Percentiles rank a stretch among this genome's conserved stretches.
phyloP scores from a whole-genome alignment of 2,888 invertebrate species.

The Drosophila longiperda region DNA sequence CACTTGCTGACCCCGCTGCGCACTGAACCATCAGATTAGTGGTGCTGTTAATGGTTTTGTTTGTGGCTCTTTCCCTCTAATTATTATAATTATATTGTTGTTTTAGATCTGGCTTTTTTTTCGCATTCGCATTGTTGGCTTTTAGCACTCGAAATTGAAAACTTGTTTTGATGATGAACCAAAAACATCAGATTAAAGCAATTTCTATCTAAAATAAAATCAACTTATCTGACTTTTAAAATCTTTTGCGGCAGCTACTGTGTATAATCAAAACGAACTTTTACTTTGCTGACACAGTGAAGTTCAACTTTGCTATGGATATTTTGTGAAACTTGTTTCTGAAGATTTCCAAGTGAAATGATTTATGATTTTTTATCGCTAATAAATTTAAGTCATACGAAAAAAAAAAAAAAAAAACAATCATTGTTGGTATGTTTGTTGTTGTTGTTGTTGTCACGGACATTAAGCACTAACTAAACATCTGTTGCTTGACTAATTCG shows the following conservation, averaged over 20 bases:
- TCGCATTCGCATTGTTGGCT: constrained; percentile 25
- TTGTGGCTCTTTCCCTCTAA: constrained; percentile 41
- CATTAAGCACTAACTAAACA: constrained; percentile 61
- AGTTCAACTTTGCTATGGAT: constrained; percentile 45
- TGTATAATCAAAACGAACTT: constrained; percentile 49
- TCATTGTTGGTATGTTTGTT: constrained; percentile 9
- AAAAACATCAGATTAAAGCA: constrained; percentile 28
- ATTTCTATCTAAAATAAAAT: constrained; percentile 38
- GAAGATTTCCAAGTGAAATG: constrained; percentile 53
- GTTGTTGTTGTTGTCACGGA: constrained; percentile 38
- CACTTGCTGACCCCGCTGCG: constrained; percentile 73
- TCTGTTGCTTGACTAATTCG: constrained; percentile 64
- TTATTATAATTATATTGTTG: constrained; percentile 73
- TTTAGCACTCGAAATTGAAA: constrained; percentile 60
- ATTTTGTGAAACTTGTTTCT: constrained; percentile 67
- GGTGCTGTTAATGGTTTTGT: constrained; percentile 64
- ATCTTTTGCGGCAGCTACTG: constrained; percentile 54
- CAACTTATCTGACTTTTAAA: constrained; percentile 42
- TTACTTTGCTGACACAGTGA: constrained; percentile 73
- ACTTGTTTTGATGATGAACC: constrained; percentile 61
- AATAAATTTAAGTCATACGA: neutral
- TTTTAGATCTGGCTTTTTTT: constrained; percentile 35
- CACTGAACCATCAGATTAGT: constrained; percentile 63
- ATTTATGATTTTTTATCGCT: constrained; percentile 51
- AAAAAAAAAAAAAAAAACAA: neutral